A percentile compares a stretch with the other conserved stretches of the same genome.
phyloP scores from a whole-genome alignment of 2,888 invertebrate species.

The Chrysodeixis includens region DNA sequence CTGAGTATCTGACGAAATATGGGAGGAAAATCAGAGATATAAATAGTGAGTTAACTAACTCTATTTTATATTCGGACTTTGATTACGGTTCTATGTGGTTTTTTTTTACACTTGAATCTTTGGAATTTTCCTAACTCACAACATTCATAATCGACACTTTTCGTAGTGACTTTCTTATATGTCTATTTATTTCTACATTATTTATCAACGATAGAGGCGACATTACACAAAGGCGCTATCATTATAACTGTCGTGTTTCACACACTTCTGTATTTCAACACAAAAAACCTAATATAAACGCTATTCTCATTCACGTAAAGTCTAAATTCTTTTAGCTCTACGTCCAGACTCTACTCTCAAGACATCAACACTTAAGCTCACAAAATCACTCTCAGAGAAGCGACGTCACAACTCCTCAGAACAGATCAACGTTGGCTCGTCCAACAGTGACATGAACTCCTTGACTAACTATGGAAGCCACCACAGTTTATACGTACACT shows the following conservation, averaged over 20 bases:
- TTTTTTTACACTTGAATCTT: too few species aligned
- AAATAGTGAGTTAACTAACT: slow-evolving; percentile 70
- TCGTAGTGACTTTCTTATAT: too few species aligned
- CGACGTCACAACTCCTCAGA: slow-evolving; percentile 85
- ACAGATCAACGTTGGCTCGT: slow-evolving; percentile 75
- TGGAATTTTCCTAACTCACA: too few species aligned
- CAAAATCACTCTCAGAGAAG: slow-evolving; percentile 89
- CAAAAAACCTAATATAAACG: too few species aligned
- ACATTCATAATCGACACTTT: too few species aligned
- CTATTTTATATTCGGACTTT: not conserved
- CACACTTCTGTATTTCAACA: too few species aligned
- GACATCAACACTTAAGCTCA: slow-evolving; percentile 76
- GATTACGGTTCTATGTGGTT: too few species aligned
- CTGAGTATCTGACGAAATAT: slow-evolving; percentile 79
- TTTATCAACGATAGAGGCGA: too few species aligned
- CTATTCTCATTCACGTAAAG: not conserved
- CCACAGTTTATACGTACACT: slow-evolving; percentile 79
- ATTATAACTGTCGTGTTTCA: too few species aligned
- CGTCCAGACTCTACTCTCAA: slow-evolving; percentile 79
- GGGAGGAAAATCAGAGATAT: slow-evolving; percentile 79
- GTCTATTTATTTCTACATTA: too few species aligned
- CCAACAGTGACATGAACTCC: slow-evolving; percentile 69
- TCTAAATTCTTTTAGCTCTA: slow-evolving; percentile 70
- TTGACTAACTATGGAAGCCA: slow-evolving; percentile 85
- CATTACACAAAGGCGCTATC: too few species aligned